A percentile compares a stretch with the other conserved stretches of the same genome.
Conservation (phyloP, 1,140 invertebrate genomes). For the Sesamia nonagrioides region DNA sequence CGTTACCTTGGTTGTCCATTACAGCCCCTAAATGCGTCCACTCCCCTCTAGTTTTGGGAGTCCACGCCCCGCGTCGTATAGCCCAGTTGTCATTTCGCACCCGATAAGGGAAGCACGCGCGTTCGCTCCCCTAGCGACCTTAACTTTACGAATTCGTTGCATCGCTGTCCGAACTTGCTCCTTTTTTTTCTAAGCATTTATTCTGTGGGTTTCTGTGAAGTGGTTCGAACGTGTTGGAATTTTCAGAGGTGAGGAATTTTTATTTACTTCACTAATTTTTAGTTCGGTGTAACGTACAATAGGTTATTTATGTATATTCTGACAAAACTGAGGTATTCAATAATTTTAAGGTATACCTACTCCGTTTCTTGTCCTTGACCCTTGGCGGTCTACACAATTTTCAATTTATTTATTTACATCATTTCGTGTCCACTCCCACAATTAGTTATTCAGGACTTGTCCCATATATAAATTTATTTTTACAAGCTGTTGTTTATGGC, state of each 20-base stretch:
- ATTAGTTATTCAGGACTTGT: no score
- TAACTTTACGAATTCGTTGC: constrained; percentile 33
- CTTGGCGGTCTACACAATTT: no score
- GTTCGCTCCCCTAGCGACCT: constrained; percentile 16
- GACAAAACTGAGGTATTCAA: no score
- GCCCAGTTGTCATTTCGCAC: constrained; percentile 54
- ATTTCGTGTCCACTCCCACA: no score
- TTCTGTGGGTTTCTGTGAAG: constrained; percentile 27
- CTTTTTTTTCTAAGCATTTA: not conserved
- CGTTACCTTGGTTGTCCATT: constrained; percentile 52
- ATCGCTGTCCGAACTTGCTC: not conserved
- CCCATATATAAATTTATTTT: no score
- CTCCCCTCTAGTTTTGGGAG: constrained; percentile 56
- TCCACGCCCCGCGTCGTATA: constrained; percentile 56
- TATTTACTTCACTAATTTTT: not conserved
- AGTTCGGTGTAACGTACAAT: no score
- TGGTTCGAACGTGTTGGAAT: constrained; percentile 18
- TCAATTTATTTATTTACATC: no score
- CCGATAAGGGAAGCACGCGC: constrained; percentile 44
- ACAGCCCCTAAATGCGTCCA: constrained; percentile 46
- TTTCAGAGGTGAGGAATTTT: constrained; percentile 7
- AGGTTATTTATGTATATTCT: no score
- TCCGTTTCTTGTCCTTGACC: no score
- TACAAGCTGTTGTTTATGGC: no score
- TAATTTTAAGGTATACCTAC: no score